phyloP scores from a whole-genome alignment of 2,797 vertebrate genomes.

The Pitangus sulphuratus region DNA sequence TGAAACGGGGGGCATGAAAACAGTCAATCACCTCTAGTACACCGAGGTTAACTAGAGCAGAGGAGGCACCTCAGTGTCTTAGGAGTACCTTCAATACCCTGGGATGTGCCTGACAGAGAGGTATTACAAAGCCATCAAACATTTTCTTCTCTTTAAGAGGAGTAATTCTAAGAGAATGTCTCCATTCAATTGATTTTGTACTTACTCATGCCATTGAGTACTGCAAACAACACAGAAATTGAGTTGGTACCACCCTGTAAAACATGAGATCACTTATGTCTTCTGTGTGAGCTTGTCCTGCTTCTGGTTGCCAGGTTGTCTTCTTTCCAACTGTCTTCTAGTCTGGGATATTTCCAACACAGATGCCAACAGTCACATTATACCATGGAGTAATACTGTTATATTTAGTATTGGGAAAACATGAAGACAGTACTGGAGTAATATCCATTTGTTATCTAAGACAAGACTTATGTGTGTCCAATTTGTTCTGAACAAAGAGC shows the following conservation, averaged over 20 bases:
- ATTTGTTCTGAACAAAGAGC: not conserved
- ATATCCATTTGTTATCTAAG: not conserved
- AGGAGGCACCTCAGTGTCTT: not conserved
- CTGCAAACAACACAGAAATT: not conserved
- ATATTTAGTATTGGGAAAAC: not conserved
- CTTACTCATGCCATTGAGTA: not conserved
- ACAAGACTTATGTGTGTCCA: not conserved
- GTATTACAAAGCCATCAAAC: not conserved
- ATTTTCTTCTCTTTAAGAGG: not conserved
- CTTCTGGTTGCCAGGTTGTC: not conserved
- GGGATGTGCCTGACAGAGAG: not conserved
- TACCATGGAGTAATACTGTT: not conserved
- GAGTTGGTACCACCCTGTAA: not conserved
- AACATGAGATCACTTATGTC: not conserved
- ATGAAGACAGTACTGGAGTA: not conserved
- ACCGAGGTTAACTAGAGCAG: not conserved
- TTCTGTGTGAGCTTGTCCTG: not conserved
- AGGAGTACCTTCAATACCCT: not conserved
- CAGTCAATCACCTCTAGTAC: not conserved
- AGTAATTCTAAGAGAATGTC: not conserved
- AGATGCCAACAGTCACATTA: not conserved
- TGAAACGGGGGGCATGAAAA: not conserved
- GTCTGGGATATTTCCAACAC: not conserved
- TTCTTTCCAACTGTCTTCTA: not conserved
- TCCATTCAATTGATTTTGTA: not conserved